Conservation (phyloP, 2,888 invertebrate genomes). For the Acanthacorydalis orientalis region DNA sequence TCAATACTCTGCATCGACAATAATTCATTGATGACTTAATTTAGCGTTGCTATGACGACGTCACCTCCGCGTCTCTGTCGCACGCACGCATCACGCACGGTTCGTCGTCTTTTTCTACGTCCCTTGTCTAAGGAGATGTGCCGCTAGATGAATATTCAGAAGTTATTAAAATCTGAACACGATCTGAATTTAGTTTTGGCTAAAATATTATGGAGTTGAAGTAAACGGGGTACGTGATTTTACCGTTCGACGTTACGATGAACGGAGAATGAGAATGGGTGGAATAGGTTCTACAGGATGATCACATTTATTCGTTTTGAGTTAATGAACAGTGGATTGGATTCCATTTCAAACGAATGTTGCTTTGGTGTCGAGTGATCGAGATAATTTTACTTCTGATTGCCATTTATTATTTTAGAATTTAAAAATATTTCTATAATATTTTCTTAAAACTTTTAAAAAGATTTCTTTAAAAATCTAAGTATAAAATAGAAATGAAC, state of each 20-base stretch:
- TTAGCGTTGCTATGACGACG: constrained; percentile 25
- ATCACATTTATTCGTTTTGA: no score
- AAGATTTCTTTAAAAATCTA: no score
- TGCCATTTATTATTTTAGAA: no score
- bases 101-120: constrained; percentile 10
- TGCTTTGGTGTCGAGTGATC: no score
- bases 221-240: neutral
- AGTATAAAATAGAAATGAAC: no score
- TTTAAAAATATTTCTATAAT: no score
- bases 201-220: neutral
- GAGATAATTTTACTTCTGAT: no score
- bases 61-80: constrained; percentile 17
- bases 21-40: constrained; percentile 30
- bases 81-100: constrained; percentile 11
- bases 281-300: no score
- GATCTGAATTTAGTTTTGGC: constrained; percentile 14
- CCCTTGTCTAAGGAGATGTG: constrained; percentile 10
- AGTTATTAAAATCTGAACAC: constrained; percentile 30
- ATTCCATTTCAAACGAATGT: no score
- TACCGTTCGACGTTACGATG: neutral
- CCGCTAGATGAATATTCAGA: constrained; percentile 28
- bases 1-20: constrained; percentile 23
- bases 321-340: no score
- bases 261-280: no score
- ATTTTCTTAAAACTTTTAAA: no score